Evolutionary conservation across 2,888 invertebrate genomes (phyloP), one percentile per base, ranked within the genome.

Genomic region (Cheilosia variabilis): DNA sequence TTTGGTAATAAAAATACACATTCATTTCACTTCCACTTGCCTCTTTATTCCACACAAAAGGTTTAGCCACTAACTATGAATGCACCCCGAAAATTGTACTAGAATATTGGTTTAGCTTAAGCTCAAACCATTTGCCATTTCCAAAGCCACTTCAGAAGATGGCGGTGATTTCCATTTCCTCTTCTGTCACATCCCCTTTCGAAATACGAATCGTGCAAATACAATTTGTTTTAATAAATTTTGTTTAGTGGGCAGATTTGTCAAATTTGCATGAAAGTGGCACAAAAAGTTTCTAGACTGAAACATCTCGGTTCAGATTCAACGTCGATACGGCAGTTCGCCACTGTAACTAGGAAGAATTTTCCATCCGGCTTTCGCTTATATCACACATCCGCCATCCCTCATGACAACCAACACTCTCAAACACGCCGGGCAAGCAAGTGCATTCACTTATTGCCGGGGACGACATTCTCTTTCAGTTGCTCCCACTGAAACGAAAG

Each of bases 401-500:
- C 55, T 55, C 47, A 52, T 65, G n/a, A 7, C 31, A 55, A 31
- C 55, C 68, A 65, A 77, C 47, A 72, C 65, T 60, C 6, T 43
- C 66, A 76, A 72, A 68, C 9, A 76, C 34, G 37, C 19, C 50
- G 24, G 71, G 75, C 62, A 86, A 86, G 79, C 62, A 86, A 86
- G 86, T 86, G 86, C 86, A 86, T 86, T 86, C 80, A 80, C 86
- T 81, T 37, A 37, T 80, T 76, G 71, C 58, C 63, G 41, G 47
- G 47, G 58, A 79, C 55, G 34, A 75, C 73, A 55, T 75, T 86
- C 72, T 86, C 76, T 86, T 86, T 86, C 76, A 81, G 80, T 86
- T 81, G 76, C 76, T 76, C 68, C 62, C 76, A 62, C 66, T 13
- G 60, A 86, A 86, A 81, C 47, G 86, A 86, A 86, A 86, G 86